Evolutionary conservation across 2,113 vertebrate genomes (phyloP), one percentile per base, ranked within the genome.

Genomic region (Equus quagga): DNA sequence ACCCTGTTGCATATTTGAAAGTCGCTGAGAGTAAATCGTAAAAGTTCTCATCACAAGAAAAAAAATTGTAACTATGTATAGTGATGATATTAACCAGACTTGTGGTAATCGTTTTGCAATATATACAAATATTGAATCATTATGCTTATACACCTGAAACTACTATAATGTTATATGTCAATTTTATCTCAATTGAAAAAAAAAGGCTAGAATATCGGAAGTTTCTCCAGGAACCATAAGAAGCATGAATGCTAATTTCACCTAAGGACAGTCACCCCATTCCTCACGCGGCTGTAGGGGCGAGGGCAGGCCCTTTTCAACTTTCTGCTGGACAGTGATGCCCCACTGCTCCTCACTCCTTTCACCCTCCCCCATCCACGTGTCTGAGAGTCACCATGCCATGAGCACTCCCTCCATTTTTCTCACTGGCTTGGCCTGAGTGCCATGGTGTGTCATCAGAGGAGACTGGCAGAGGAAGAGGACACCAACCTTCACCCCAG

Each of bases 261-360:
- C 33, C 44, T 26, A 54, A 24, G 93, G 23, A 19, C 31, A 62
- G 5, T 28, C 1, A 6, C 8, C 65, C 36, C 17, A 1, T 13
- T 36, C 11, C 49, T 60, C 46, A 13, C 4, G 36, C 1, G 3
- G 26, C 23, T 54, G 0, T 1, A 3, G 21, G 49, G 15, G 0
- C 31, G 31, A 94, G 60, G 46, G 13, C 3, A 82, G 51, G 36
- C 41, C 28, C 36, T 58, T 33, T 23, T 13, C 7, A 31, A 24
- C 1, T 1, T 56, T 28, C 23, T 28, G 2, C 69, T n/a, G 36
- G 7, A 14, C 44, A 23, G 14, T 7, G 44, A 67, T 7, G 65
- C 65, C 19, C 13, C 18, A 8, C 14, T 3, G 6, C 18, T 70
- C 23, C 58, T 44, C 36, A 26, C 2, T 7, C 1, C 49, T n/a